A percentile compares a stretch with the other conserved stretches of the same genome.
phyloP scores from a whole-genome alignment of 2,797 vertebrate genomes.

The Channallabes apus region DNA sequence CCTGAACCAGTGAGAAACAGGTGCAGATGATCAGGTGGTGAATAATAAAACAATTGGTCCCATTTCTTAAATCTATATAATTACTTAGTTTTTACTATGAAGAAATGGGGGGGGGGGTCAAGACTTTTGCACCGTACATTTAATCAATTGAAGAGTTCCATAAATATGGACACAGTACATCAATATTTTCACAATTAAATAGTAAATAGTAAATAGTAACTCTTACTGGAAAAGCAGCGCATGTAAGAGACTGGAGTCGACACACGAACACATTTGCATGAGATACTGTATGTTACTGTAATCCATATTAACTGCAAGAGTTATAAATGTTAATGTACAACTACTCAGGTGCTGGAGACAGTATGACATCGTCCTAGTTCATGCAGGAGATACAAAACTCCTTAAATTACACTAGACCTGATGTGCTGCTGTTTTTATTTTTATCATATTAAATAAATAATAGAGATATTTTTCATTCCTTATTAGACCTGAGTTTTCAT shows the following conservation, averaged over 20 bases:
- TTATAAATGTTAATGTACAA: neutral
- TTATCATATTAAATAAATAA: neutral
- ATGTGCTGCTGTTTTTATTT: neutral
- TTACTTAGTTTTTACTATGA: too few relatives aligned
- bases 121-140: too few relatives aligned
- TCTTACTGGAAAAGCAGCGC: neutral
- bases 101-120: too few relatives aligned
- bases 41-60: too few relatives aligned
- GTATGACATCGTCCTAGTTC: neutral
- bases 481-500: neutral
- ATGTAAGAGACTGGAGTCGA: neutral
- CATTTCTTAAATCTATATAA: too few relatives aligned
- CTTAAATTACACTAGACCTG: neutral
- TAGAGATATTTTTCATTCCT: neutral
- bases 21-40: too few relatives aligned
- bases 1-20: too few relatives aligned
- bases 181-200: neutral
- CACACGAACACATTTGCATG: neutral
- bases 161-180: neutral
- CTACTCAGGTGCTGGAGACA: too few relatives aligned
- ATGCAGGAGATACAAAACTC: neutral
- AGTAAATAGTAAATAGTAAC: too few relatives aligned
- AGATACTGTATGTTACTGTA: neutral
- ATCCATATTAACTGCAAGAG: neutral
- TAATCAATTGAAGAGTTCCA: neutral